Base-by-base conservation (phyloP, 1,140 invertebrate species). In the Coptotermes formosanus region DNA sequence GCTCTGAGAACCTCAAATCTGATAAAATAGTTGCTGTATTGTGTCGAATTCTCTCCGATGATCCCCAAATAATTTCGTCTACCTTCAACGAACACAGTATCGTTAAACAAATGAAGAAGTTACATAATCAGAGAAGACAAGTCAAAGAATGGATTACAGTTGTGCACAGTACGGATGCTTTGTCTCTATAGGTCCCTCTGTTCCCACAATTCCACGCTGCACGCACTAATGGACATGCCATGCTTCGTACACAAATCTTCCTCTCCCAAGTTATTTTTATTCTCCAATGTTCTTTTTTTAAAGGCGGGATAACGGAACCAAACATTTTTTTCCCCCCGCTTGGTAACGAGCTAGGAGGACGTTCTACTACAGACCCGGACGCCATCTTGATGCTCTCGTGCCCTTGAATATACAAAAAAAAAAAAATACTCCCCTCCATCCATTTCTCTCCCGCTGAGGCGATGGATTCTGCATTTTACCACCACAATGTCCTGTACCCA, bases 301-400 rank as follows among this genome's bases (percentile, higher is more conserved):
- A 75, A 75, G 64, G 64, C 9, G 64, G 64, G 6, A 75, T 75
- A 75, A 75, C 64, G 64, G 64, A 75, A 75, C 64, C 64, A 75
- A 75, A 75, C 64, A 75, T 30, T 75, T 75, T 75, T 75, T 75
- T 75, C 8, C 25, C 52, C 52, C 52, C 25, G 64, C 64, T 75
- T 75, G 64, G 64, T 75, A 75, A 75, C 64, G 64, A 75, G n/a
- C 64, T 9, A 75, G 64, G 64, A 75, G 64, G 64, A 75, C 25
- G n/a, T 75, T 75, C 64, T 75, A 75, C 64, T 30, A 75, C n/a
- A 75, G 25, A 30, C n/a, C 64, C 64, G 64, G 64, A 30, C 64
- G 64, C 64, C 64, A 75, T 75, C 64, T 75, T 75, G 64, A 75
- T 75, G 64, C n/a, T 75, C 64, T 75, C 64, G 64, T 75, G 64